Evolutionary conservation across 1,140 invertebrate species (phyloP).

Genomic region (Tetragnatha versicolor): DNA sequence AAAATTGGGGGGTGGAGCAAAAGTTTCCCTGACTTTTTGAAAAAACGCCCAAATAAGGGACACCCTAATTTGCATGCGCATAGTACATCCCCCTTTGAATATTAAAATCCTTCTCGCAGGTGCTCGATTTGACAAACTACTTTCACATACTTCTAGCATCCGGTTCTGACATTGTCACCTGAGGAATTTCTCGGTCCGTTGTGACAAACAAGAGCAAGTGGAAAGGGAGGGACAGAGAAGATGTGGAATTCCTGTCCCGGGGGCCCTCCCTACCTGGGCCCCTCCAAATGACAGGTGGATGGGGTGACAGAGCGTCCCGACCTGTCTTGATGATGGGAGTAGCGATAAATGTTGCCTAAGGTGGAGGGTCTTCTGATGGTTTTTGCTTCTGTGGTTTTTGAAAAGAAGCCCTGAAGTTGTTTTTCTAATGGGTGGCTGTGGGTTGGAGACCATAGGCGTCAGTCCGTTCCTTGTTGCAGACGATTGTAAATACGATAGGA

Average conservation of each 20-base stretch:
- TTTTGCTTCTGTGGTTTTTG: too few relatives aligned
- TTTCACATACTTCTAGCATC: neutral
- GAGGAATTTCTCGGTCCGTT: conserved; percentile 11
- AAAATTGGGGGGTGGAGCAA: too few relatives aligned
- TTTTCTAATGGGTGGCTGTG: too few relatives aligned
- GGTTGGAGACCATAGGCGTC: too few relatives aligned
- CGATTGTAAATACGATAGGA: too few relatives aligned
- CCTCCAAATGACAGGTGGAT: conserved; percentile 31
- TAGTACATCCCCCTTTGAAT: neutral
- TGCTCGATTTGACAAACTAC: neutral
- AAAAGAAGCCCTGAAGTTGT: too few relatives aligned
- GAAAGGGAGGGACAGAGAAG: neutral
- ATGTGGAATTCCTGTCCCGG: conserved; percentile 17
- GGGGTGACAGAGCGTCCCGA: conserved; percentile 18
- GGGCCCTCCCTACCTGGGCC: conserved; percentile 1
- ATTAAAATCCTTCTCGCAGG: neutral
- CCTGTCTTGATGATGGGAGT: conserved; percentile 28
- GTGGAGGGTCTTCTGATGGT: too few relatives aligned
- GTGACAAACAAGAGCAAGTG: conserved; percentile 21
- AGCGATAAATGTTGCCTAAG: neutral
- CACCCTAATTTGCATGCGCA: neutral
- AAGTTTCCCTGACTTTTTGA: too few relatives aligned
- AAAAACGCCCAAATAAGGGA: too few relatives aligned
- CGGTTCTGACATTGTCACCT: too few relatives aligned
- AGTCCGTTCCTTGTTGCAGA: too few relatives aligned